Percentiles rank a stretch among this genome's conserved stretches.
phyloP scores from a whole-genome alignment of 2,888 invertebrate genomes.

The Dryococelus australis region DNA sequence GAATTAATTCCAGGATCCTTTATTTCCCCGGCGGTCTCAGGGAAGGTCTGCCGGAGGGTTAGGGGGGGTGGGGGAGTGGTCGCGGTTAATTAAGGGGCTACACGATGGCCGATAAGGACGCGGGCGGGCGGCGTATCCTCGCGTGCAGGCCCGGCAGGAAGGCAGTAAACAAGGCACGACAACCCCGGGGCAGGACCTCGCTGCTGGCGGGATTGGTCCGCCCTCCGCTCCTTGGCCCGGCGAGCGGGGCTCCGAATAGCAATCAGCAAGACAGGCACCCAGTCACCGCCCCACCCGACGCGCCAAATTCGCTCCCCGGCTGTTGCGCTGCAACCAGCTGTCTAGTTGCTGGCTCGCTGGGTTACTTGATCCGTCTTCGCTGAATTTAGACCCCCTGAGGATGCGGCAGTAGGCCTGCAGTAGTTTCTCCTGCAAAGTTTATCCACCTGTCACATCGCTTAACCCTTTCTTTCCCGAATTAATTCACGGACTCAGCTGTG shows the following conservation, averaged over 20 bases:
- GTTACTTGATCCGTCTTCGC: too few relatives aligned
- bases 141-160: neutral
- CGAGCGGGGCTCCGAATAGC: neutral
- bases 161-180: conserved; percentile 16
- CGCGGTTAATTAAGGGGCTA: conserved; percentile 16
- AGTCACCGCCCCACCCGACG: too few relatives aligned
- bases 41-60: neutral
- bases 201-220: neutral
- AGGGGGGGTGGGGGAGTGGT: neutral
- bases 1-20: conserved; percentile 16
- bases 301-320: too few relatives aligned
- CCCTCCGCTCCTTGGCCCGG: neutral
- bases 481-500: too few relatives aligned
- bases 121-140: neutral
- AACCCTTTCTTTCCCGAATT: too few relatives aligned
- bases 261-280: neutral
- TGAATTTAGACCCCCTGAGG: too few relatives aligned
- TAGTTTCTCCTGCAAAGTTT: too few relatives aligned
- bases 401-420: too few relatives aligned
- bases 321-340: too few relatives aligned
- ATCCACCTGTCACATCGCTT: too few relatives aligned
- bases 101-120: conserved; percentile 16
- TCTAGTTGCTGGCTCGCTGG: too few relatives aligned
- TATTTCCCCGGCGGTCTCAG: neutral
- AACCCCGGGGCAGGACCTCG: neutral